Base-by-base conservation (phyloP, 2,113 vertebrate species). In the Grus americana region DNA sequence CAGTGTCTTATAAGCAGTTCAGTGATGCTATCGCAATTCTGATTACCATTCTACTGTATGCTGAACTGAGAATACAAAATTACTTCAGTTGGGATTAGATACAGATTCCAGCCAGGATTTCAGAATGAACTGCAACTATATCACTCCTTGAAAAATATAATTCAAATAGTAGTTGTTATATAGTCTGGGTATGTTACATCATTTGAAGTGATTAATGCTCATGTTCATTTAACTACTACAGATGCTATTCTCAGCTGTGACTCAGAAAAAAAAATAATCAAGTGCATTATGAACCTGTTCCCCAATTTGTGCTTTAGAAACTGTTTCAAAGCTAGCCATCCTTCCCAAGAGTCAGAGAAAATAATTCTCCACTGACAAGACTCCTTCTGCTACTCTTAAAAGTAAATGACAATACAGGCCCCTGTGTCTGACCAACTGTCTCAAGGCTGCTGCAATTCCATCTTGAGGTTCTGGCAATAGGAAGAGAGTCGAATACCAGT, bases 121-220 rank as follows among this genome's bases (percentile, higher is more conserved):
- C 71, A 50, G 70, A 54, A 49, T 32, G 29, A 93, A 92, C 54
- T 63, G 46, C 61, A 92, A 66, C 59, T 76, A 2, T 66, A 80
- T 80, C 42, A 24, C 79, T 74, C 85, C 62, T 66, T 70, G 55
- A 47, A 90, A 94, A 93, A 90, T 9, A 40, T 14, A 55, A 88
- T 74, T 90, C 50, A 94, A 83, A 85, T 12, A 58, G 58, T 12
- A 90, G 32, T n/a, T 88, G 66, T 92, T 93, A 76, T 40, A 54
- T 57, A 76, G 67, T 38, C 63, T 83, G 55, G 29, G 26, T 71
- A 72, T 8, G 44, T 86, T 86, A 54, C 74, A 86, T 68, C 11
- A 86, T 80, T 93, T 83, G 81, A 88, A 92, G 38, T 76, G 36
- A 90, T 73, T 90, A 86, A 93, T 62, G 54, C 40, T 90, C 18